These are phyloP conservation scores for Antrozous pallidus DNA, from an alignment of 2,797 vertebrate species.

Conservation along the genomic window DNA sequence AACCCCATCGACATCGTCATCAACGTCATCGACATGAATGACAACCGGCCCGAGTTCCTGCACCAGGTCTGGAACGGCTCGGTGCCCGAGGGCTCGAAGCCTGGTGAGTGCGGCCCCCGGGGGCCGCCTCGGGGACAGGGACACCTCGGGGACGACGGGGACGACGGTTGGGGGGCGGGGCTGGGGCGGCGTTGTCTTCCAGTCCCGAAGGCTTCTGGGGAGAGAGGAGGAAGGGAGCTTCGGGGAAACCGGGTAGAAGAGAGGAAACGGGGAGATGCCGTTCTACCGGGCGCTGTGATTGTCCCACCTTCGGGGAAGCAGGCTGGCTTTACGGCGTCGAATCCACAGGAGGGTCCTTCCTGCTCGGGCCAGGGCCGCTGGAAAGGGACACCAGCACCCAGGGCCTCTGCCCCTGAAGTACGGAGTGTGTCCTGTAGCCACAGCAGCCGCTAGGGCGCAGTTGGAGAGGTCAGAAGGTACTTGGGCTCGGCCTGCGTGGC, in stretches of 20 bases:
- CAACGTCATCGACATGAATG: slow-evolving; percentile 99
- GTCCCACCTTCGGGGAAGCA: neutral
- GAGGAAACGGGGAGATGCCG: neutral
- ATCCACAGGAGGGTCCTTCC: neutral
- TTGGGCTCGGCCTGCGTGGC: too few relatives aligned
- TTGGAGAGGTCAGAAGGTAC: neutral
- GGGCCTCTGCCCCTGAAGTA: neutral
- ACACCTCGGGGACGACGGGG: neutral
- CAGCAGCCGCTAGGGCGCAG: neutral
- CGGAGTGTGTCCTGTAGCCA: neutral
- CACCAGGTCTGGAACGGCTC: slow-evolving; percentile 97
- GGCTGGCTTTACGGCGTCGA: neutral
- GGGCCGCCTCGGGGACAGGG: neutral
- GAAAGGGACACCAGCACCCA: neutral
- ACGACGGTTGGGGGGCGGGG: too few relatives aligned
- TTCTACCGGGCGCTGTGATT: neutral
- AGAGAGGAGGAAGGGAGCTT: neutral
- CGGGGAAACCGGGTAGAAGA: neutral
- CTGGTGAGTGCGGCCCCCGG: slow-evolving; percentile 91
- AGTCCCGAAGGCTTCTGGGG: neutral
- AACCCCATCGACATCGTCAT: slow-evolving; percentile 98
- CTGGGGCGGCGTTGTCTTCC: neutral
- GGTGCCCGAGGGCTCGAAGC: slow-evolving; percentile 96
- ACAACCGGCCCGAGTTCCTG: slow-evolving; percentile 96
- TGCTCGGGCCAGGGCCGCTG: neutral